A percentile compares a stretch with the other conserved stretches of the same genome.
These are phyloP conservation scores for Sinodicranocentrus sp. DNA, from an alignment of 2,888 invertebrate genomes.

Conservation along the genomic window DNA sequence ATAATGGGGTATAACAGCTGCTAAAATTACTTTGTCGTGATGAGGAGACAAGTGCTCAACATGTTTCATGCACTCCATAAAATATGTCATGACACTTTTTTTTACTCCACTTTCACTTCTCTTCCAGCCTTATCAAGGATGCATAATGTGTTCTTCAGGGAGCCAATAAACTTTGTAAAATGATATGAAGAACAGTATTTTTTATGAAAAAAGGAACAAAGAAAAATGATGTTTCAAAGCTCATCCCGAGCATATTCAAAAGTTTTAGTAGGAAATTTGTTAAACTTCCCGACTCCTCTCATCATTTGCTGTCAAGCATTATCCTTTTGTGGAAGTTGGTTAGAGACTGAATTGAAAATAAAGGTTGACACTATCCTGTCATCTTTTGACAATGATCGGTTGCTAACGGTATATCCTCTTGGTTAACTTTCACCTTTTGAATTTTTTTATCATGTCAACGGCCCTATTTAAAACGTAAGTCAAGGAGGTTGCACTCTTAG, in stretches of 20 bases:
- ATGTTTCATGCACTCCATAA: background rate
- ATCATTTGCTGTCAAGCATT: no score
- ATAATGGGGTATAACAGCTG: background rate
- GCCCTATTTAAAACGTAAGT: no score
- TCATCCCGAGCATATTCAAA: background rate
- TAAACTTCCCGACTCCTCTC: background rate
- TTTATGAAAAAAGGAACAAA: no score
- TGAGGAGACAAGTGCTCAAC: background rate
- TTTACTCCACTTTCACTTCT: background rate
- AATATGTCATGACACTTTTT: slow-evolving; percentile 11
- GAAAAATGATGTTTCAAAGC: no score
- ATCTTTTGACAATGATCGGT: background rate
- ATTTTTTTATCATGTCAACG: no score
- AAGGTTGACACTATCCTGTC: slow-evolving; percentile 7
- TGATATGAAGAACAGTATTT: background rate
- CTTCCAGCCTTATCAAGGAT: background rate
- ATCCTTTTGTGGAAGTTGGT: background rate
- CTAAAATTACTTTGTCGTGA: background rate
- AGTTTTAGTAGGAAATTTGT: background rate
- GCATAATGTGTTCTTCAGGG: background rate
- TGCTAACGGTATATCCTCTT: no score
- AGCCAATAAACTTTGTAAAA: background rate
- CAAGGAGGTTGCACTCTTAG: no score
- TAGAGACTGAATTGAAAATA: background rate
- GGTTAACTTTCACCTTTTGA: no score